phyloP scores from a whole-genome alignment of 2,113 vertebrate genomes.

The Caranx melampygus region DNA sequence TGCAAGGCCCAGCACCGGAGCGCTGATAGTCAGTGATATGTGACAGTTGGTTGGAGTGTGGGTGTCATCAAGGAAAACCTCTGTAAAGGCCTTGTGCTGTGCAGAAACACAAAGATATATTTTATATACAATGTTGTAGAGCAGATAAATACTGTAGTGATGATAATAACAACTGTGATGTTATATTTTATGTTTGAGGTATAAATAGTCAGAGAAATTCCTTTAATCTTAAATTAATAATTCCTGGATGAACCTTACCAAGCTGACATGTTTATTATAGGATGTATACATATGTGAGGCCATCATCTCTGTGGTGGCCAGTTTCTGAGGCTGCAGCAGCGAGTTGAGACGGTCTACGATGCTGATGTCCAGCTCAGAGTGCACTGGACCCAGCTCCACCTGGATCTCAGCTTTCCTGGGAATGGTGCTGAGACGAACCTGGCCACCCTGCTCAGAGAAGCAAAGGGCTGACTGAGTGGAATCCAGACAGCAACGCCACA shows the following conservation, averaged over 20 bases:
- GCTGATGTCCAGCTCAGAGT: constrained; percentile 95
- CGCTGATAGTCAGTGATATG: constrained; percentile 87
- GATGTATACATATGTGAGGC: constrained; percentile 97
- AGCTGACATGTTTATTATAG: constrained; percentile 94
- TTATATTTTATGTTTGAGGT: not conserved
- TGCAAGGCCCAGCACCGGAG: constrained; percentile 88
- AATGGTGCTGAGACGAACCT: constrained; percentile 92
- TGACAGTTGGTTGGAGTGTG: constrained; percentile 90
- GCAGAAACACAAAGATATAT: not conserved
- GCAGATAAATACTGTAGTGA: not conserved
- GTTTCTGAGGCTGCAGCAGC: constrained; percentile 94
- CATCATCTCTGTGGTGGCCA: constrained; percentile 94
- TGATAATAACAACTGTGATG: not conserved
- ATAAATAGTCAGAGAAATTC: not conserved
- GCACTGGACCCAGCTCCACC: constrained; percentile 89
- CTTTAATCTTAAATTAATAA: not conserved
- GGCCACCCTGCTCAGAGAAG: constrained; percentile 85
- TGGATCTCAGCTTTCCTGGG: constrained; percentile 95
- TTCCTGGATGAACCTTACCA: constrained; percentile 84
- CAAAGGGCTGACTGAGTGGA: not conserved
- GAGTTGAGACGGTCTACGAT: constrained; percentile 98
- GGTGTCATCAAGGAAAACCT: constrained; percentile 96
- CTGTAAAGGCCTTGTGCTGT: constrained; percentile 98
- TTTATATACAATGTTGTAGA: not conserved
- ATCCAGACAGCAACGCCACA: not conserved